These are phyloP conservation scores for Neosilurus mollespiculum DNA, from an alignment of 2,797 vertebrate genomes.

Conservation along the genomic window DNA sequence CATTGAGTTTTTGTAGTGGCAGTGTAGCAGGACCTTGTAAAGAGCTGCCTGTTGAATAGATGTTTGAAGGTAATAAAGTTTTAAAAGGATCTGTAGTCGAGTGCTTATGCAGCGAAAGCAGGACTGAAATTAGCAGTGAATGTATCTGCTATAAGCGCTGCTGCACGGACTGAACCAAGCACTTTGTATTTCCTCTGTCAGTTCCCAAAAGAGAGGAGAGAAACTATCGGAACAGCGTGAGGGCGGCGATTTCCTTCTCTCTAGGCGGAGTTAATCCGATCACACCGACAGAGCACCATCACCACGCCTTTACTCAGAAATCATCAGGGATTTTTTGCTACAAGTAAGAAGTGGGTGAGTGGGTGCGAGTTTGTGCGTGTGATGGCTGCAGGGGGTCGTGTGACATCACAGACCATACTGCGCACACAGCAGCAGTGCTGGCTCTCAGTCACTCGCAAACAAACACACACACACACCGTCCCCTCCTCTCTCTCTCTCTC, in stretches of 20 bases:
- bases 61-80: neutral
- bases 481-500: neutral
- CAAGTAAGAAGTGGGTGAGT: conserved; percentile 36
- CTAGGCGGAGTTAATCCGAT: conserved; percentile 13
- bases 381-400: conserved; percentile 46
- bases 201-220: conserved; percentile 41
- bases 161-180: conserved; percentile 9
- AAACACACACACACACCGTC: conserved; percentile 6
- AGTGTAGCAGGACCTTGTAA: neutral
- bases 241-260: neutral
- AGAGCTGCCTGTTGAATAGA: neutral
- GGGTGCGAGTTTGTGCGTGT: conserved; percentile 47
- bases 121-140: neutral
- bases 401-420: conserved; percentile 50
- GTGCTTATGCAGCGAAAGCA: too few relatives aligned
- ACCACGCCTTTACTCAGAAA: conserved; percentile 12
- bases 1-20: neutral
- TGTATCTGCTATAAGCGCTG: neutral
- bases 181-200: conserved; percentile 31
- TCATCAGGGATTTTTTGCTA: conserved; percentile 20
- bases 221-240: conserved; percentile 36
- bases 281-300: conserved; percentile 17
- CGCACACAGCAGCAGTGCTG: conserved; percentile 41
- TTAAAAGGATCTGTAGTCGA: neutral
- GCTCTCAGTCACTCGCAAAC: conserved; percentile 22